phyloP scores from a whole-genome alignment of 2,888 invertebrate species.

The Drosophila neutralis region DNA sequence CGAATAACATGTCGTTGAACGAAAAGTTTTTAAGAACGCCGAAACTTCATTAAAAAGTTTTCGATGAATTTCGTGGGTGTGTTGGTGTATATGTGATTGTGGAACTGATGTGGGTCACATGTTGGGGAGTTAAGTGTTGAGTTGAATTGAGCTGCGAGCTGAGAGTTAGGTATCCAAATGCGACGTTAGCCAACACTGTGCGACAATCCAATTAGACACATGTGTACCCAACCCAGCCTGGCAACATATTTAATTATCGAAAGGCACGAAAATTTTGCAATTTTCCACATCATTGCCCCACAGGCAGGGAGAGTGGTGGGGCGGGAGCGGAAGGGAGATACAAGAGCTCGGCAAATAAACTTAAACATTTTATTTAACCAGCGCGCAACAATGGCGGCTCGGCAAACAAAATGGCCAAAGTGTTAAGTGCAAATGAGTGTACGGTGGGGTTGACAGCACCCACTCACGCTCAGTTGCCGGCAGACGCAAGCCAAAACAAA shows the following conservation, averaged over 20 bases:
- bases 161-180: conserved; percentile 26
- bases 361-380: conserved; percentile 55
- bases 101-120: conserved; percentile 66
- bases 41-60: conserved; percentile 78
- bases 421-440: conserved; percentile 80
- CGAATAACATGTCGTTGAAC: conserved; percentile 65
- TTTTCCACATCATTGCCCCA: conserved; percentile 69
- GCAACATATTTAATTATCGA: conserved; percentile 75
- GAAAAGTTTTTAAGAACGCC: conserved; percentile 73
- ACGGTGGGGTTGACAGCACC: conserved; percentile 20
- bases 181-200: conserved; percentile 69
- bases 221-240: conserved; percentile 43
- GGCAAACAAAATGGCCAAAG: conserved; percentile 75
- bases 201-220: conserved; percentile 75
- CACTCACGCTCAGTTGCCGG: conserved; percentile 2
- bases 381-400: conserved; percentile 60
- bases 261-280: conserved; percentile 70
- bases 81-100: conserved; percentile 19
- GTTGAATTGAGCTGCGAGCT: conserved; percentile 1
- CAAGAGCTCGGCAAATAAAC: conserved; percentile 45
- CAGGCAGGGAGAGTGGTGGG: not conserved
- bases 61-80: conserved; percentile 22
- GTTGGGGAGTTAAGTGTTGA: not conserved
- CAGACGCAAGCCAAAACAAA: conserved; percentile 55
- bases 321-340: not conserved